Percentiles rank a stretch among this genome's conserved stretches.
Evolutionary conservation across 2,113 vertebrate species (phyloP).

Genomic region (Gracilinanus agilis): DNA sequence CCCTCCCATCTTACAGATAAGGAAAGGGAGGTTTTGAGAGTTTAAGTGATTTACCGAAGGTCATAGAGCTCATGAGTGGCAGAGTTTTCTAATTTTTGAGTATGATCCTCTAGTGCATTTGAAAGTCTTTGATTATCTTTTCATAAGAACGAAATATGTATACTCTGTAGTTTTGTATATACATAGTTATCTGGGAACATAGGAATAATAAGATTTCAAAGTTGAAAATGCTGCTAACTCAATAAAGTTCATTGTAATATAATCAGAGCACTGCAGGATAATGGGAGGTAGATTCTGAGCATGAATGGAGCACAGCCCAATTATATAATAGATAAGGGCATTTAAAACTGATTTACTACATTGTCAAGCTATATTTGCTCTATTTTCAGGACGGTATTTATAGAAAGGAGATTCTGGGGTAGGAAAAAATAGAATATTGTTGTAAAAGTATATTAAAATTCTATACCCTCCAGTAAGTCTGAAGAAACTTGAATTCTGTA

Average conservation of each 20-base stretch:
- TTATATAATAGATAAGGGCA: neutral
- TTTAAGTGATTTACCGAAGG: neutral
- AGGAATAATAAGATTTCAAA: neutral
- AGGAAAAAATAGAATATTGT: neutral
- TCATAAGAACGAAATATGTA: neutral
- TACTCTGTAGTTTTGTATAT: neutral
- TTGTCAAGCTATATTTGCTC: constrained; percentile 4
- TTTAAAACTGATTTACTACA: neutral
- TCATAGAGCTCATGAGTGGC: neutral
- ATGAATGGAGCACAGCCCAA: neutral
- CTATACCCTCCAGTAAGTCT: neutral
- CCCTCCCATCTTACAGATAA: neutral
- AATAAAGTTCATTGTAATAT: neutral
- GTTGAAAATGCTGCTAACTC: neutral
- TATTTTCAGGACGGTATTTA: neutral
- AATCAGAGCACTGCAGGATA: neutral
- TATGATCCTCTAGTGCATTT: neutral
- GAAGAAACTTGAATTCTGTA: neutral
- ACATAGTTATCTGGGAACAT: neutral
- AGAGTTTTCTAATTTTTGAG: neutral
- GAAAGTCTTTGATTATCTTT: neutral
- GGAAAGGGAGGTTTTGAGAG: neutral
- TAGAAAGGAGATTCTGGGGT: neutral
- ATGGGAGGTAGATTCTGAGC: neutral
- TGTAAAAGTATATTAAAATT: neutral